A percentile compares a stretch with the other conserved stretches of the same genome.
Evolutionary conservation across 2,888 invertebrate genomes (phyloP).

Genomic region (Hipparchia sbordonii): DNA sequence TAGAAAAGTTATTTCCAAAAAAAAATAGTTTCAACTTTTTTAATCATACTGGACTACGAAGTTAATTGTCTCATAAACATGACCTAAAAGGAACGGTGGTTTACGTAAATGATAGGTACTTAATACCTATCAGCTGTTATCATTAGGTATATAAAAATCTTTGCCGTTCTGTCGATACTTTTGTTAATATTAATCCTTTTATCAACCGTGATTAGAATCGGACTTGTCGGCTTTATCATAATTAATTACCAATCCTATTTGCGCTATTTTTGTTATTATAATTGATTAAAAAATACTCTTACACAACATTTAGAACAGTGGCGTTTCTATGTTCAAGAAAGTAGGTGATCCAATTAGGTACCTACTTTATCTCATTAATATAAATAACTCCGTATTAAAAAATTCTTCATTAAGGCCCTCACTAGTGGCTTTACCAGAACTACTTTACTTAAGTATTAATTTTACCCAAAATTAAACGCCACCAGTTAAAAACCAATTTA

Average conservation of each 20-base stretch:
- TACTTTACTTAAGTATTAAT: no score
- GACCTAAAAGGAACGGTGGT: slow-evolving; percentile 7
- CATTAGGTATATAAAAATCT: slow-evolving; percentile 40
- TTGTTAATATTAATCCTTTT: slow-evolving; percentile 45
- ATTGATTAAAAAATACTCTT: neutral
- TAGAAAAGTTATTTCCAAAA: no score
- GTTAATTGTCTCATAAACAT: slow-evolving; percentile 11
- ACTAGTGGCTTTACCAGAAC: no score
- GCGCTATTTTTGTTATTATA: slow-evolving; percentile 20
- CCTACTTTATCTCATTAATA: no score
- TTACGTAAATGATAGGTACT: slow-evolving; percentile 25
- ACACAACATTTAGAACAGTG: neutral
- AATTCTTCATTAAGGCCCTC: no score
- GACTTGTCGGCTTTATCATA: slow-evolving; percentile 52
- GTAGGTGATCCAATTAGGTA: no score
- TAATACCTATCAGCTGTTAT: slow-evolving; percentile 29
- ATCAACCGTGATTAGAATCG: slow-evolving; percentile 44
- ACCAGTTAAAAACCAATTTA: no score
- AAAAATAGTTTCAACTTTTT: neutral
- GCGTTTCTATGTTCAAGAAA: neutral
- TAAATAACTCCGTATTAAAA: no score
- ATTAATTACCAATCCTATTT: slow-evolving; percentile 54
- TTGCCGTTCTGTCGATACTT: slow-evolving; percentile 26
- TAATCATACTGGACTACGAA: neutral
- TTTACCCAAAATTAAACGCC: no score